Evolutionary conservation across 1,140 invertebrate genomes (phyloP), one percentile per base, ranked within the genome.

Genomic region (Trichogramma pretiosum): DNA sequence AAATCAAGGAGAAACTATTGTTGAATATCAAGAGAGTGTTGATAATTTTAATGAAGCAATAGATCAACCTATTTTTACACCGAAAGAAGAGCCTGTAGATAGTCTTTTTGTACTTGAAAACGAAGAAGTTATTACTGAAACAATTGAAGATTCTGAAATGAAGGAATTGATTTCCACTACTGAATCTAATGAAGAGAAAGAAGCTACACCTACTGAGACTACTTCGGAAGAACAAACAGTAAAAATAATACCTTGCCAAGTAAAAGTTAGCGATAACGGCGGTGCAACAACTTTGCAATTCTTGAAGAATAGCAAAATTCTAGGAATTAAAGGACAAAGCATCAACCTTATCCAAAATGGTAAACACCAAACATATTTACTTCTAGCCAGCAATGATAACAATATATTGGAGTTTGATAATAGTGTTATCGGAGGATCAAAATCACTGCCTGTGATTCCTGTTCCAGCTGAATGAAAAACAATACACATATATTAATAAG

Each of bases 311-410:
- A 52, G 55, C 5, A 64, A 63, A 46, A 56, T 65, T 21, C 45
- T 67, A 13, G 64, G 62, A 23, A 63, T 63, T 35, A 52, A 61
- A 4, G 38, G 59, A 26, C 65, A 64, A 47, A 57, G 59, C 39
- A 53, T 67, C n/a, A 65, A 64, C 52, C 21, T 67, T 14, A 54
- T 64, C 1, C 64, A 67, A 48, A 61, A 60, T 48, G 64, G 59
- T 5, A 67, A 66, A 28, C 63, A 70, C 32, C 64, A 54, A 35
- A 56, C 65, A 3, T 63, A 69, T 46, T 55, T 70, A 16, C 52
- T 70, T 24, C 44, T 69, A 13, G 51, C 60, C 5, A 62, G 56
- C 35, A 55, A 37, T 19, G 48, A 58, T 49, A 41, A 57, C 58
- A 55, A 65, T 52, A 50, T 63, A 33, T 56, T 65, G 32, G 57